Conservation (phyloP, 1,140 invertebrate genomes). For the Acromyrmex charruanus region DNA sequence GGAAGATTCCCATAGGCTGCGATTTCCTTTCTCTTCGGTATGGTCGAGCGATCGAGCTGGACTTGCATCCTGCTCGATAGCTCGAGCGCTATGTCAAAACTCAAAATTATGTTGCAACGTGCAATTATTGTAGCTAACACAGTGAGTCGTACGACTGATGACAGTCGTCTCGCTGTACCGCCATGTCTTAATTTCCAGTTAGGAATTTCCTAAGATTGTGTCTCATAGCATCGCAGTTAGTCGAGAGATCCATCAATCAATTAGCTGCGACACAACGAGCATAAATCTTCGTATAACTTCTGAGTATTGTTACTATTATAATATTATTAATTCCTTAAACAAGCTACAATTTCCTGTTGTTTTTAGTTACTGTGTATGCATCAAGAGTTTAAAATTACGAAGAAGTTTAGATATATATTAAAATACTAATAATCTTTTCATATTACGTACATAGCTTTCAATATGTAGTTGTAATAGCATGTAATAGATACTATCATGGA, state of each 20-base stretch:
- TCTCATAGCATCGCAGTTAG: background rate
- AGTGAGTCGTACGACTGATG: background rate
- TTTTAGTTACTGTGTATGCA: background rate
- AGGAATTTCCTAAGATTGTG: conserved; percentile 37
- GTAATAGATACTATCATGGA: background rate
- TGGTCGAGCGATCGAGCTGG: conserved; percentile 7
- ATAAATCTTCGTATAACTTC: conserved; percentile 27
- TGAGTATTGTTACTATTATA: conserved; percentile 26
- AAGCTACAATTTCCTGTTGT: background rate
- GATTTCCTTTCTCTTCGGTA: conserved; percentile 51
- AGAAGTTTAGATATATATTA: conserved; percentile 1
- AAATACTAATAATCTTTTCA: background rate
- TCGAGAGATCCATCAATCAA: background rate
- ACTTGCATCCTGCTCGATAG: background rate
- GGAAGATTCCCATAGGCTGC: conserved; percentile 1
- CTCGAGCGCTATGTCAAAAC: background rate
- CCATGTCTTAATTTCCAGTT: conserved; percentile 50
- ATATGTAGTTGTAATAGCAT: conserved; percentile 10
- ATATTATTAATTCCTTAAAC: conserved; percentile 18
- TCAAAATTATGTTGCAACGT: conserved; percentile 25
- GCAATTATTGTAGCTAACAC: conserved; percentile 40
- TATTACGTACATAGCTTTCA: background rate
- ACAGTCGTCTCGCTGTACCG: conserved; percentile 16
- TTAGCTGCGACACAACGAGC: background rate
- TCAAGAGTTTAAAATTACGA: background rate